phyloP scores from a whole-genome alignment of 2,797 vertebrate species.

The Microctenopoma stevenorrisi region DNA sequence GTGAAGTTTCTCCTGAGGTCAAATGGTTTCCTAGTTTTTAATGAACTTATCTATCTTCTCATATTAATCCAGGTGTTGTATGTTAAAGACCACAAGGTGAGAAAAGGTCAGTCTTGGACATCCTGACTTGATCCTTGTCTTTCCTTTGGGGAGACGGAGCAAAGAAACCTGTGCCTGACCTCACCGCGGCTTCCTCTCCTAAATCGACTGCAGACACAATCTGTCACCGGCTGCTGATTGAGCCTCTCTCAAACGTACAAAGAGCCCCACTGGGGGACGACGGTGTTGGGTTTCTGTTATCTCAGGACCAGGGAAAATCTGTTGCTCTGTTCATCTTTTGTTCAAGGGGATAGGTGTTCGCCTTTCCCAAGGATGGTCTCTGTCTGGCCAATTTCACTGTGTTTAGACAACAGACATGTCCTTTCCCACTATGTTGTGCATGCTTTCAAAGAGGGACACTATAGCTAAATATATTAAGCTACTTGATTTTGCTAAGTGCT shows the following conservation, averaged over 20 bases:
- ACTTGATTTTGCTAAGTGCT: slow-evolving; percentile 79
- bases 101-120: slow-evolving; percentile 76
- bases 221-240: slow-evolving; percentile 85
- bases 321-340: slow-evolving; percentile 79
- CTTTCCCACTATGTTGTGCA: slow-evolving; percentile 59
- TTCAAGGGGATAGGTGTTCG: slow-evolving; percentile 65
- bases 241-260: slow-evolving; percentile 82
- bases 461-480: slow-evolving; percentile 75
- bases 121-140: slow-evolving; percentile 73
- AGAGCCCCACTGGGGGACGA: slow-evolving; percentile 79
- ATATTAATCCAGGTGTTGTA: slow-evolving; percentile 60
- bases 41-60: slow-evolving; percentile 41
- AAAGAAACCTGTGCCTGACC: slow-evolving; percentile 71
- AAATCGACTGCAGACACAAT: slow-evolving; percentile 81
- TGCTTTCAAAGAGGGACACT: slow-evolving; percentile 43
- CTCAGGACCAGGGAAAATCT: slow-evolving; percentile 75
- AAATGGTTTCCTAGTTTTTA: slow-evolving; percentile 13
- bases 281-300: slow-evolving; percentile 86
- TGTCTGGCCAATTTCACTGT: slow-evolving; percentile 74
- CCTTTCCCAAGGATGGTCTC: slow-evolving; percentile 76
- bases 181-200: slow-evolving; percentile 74
- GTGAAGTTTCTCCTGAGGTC: slow-evolving; percentile 1
- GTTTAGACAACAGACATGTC: slow-evolving; percentile 81
- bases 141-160: slow-evolving; percentile 56
- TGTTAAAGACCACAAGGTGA: slow-evolving; percentile 58